A percentile compares a stretch with the other conserved stretches of the same genome.
Conservation (phyloP, 2,888 invertebrate genomes). For the Drosophila crucigera region DNA sequence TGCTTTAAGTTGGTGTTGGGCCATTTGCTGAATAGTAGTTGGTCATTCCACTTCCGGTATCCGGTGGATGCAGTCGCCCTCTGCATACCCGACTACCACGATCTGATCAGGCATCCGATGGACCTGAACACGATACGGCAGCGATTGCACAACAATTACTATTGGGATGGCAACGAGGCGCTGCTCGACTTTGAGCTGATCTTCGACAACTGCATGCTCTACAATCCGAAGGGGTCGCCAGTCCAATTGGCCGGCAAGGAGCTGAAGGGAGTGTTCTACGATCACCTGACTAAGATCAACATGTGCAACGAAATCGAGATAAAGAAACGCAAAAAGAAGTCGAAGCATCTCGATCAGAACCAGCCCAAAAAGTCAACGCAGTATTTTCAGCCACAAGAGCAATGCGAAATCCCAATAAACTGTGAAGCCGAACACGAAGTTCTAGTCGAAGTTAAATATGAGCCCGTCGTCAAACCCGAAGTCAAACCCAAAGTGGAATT, state of each 20-base stretch:
- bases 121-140: conserved; percentile 44
- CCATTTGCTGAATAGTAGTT: not conserved
- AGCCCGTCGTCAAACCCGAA: not conserved
- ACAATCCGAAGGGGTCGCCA: conserved; percentile 19
- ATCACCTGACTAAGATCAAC: conserved; percentile 10
- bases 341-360: not conserved
- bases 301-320: conserved; percentile 34
- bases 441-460: not conserved
- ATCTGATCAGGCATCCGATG: conserved; percentile 39
- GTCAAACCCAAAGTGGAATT: not conserved
- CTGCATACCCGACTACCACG: conserved; percentile 39
- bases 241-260: conserved; percentile 34
- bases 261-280: conserved; percentile 18
- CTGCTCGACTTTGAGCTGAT: conserved; percentile 46
- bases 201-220: conserved; percentile 47
- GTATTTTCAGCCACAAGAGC: not conserved
- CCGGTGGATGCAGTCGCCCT: conserved; percentile 43
- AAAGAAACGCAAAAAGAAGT: conserved; percentile 9
- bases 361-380: not conserved
- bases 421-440: not conserved
- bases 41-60: conserved; percentile 19
- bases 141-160: conserved; percentile 47
- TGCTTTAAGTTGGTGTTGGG: conserved; percentile 18
- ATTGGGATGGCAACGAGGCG: conserved; percentile 43
- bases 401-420: not conserved